Evolutionary conservation across 2,113 vertebrate genomes (phyloP), one percentile per base, ranked within the genome.

Genomic region (Sinosuthora webbiana): DNA sequence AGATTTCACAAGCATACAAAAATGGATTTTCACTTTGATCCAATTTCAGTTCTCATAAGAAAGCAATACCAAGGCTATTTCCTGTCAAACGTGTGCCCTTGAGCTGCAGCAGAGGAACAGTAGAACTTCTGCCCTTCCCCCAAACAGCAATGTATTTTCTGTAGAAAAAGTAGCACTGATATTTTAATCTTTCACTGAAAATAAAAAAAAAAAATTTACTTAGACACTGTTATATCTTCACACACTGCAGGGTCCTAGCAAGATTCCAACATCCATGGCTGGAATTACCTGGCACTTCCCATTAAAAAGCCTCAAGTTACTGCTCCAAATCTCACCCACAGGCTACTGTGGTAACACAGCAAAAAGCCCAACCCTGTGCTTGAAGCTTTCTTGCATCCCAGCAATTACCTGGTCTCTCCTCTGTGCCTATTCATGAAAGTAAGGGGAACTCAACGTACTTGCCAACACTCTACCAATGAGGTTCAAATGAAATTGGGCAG

Each of bases 51-150:
- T 92, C 91, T 92, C 37, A 8, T 83, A 84, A 81, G 25, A 92
- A 91, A 77, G 86, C 37, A 93, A 89, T 23, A 96, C 31, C 20
- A 41, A 87, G 83, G 69, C 55, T 77, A 83, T 44, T 93, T 83
- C 55, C 83, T 70, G 64, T 56, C 45, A 93, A 85, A 92, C 18
- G 25, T 2, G 2, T 52, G 56, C 31, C 62, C 56, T 60, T 63
- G 47, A 88, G 55, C 47, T 42, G 18, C 37, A 93, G 31, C 23
- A 84, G 30, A 75, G 7, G 18, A 84, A 67, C 15, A 53, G 42
- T 9, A 62, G 44, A 79, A 93, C 45, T 75, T 89, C 15, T 35
- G 63, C 35, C 35, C 30, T 73, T 86, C 14, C 17, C 41, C 3
- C 19, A 89, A 69, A 60, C 0, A 65, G 30, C 16, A 71, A 49